phyloP scores from a whole-genome alignment of 2,888 invertebrate species.

The Hofmannophila pseudospretella region DNA sequence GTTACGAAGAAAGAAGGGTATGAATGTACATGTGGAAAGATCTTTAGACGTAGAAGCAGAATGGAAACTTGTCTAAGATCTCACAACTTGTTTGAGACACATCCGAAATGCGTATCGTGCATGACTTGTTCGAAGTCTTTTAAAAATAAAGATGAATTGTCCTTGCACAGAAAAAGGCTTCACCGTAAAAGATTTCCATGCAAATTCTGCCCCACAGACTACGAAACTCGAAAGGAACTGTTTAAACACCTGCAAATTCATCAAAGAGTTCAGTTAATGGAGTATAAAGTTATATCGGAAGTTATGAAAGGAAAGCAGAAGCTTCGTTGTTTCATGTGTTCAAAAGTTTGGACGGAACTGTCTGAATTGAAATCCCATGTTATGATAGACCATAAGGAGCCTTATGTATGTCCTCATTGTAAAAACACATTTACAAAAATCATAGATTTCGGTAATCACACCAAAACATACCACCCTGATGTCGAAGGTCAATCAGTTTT shows the following conservation, averaged over 20 bases:
- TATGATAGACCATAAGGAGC: slow-evolving; percentile 61
- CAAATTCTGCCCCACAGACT: slow-evolving; percentile 71
- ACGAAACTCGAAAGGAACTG: slow-evolving; percentile 57
- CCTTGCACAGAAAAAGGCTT: slow-evolving; percentile 48
- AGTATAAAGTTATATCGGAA: slow-evolving; percentile 66
- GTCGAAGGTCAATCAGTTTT: slow-evolving; percentile 58
- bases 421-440: slow-evolving; percentile 53
- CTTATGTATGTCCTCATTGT: slow-evolving; percentile 56
- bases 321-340: slow-evolving; percentile 60
- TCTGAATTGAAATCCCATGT: slow-evolving; percentile 60
- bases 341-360: slow-evolving; percentile 46
- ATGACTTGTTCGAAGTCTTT: slow-evolving; percentile 52
- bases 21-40: slow-evolving; percentile 57
- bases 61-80: slow-evolving; percentile 64
- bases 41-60: slow-evolving; percentile 50
- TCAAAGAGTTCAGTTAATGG: slow-evolving; percentile 66
- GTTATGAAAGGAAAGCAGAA: slow-evolving; percentile 60
- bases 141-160: slow-evolving; percentile 49
- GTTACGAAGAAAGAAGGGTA: slow-evolving; percentile 44
- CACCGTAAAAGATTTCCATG: slow-evolving; percentile 63
- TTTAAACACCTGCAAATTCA: slow-evolving; percentile 65
- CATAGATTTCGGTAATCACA: slow-evolving; percentile 59
- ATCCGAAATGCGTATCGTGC: slow-evolving; percentile 36
- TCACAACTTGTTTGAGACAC: slow-evolving; percentile 38
- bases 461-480: slow-evolving; percentile 56